Conservation (phyloP, 2,797 vertebrate genomes). For the Leptoclinus maculatus region DNA sequence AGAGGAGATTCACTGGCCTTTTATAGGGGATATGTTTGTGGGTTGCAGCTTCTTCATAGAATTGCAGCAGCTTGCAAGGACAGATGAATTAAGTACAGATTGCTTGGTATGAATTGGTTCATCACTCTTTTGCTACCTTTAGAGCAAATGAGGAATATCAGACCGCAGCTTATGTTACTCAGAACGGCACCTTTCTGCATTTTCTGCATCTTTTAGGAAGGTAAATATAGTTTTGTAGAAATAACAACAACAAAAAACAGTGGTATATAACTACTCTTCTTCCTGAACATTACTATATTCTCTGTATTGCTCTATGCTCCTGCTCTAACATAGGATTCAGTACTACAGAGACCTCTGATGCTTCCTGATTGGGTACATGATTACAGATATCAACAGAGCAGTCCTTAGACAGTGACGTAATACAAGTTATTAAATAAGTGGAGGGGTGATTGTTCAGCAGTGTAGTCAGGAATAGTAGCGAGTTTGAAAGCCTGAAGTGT, state of each 20-base stretch:
- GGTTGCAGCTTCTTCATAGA: conserved; percentile 34
- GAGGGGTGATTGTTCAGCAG: background rate
- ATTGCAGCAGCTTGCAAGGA: conserved; percentile 39
- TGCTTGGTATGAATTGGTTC: conserved; percentile 27
- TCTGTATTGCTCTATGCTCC: background rate
- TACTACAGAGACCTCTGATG: background rate
- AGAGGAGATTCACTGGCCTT: conserved; percentile 55
- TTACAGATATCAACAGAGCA: background rate
- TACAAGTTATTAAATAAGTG: no score
- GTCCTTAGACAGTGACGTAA: background rate
- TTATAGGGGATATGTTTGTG: conserved; percentile 63
- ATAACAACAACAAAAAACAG: background rate
- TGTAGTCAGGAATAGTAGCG: background rate
- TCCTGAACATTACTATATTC: background rate
- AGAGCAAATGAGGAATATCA: conserved; percentile 9
- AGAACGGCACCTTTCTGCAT: background rate
- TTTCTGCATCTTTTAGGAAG: conserved; percentile 11
- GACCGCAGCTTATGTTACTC: background rate
- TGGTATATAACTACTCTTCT: background rate
- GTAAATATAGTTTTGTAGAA: background rate
- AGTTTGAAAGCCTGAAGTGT: conserved; percentile 12
- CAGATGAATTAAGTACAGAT: conserved; percentile 39
- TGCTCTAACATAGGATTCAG: background rate
- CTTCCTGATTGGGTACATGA: background rate
- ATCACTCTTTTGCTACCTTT: conserved; percentile 25